phyloP scores from a whole-genome alignment of 2,888 invertebrate species.

The Glaucopsyche alexis region DNA sequence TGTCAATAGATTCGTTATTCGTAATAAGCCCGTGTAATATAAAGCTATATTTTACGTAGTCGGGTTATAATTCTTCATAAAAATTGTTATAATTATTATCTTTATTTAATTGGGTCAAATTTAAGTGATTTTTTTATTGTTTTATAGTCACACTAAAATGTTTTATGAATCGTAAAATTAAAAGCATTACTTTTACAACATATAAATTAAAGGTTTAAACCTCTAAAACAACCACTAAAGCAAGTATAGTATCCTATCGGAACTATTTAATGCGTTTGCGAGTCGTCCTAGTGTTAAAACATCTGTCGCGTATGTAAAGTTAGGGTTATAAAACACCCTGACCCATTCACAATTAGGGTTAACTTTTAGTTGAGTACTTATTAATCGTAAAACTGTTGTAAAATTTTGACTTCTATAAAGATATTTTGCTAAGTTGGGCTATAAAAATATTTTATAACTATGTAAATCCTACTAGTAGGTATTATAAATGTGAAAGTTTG shows the following conservation, averaged over 20 bases:
- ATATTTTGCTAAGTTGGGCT: background rate
- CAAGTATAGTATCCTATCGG: slow-evolving; percentile 8
- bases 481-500: too few relatives aligned
- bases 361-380: slow-evolving; percentile 4
- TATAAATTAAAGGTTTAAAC: background rate
- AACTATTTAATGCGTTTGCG: background rate
- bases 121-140: too few relatives aligned
- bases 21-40: too few relatives aligned
- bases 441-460: slow-evolving; percentile 3
- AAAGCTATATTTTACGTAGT: too few relatives aligned
- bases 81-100: too few relatives aligned
- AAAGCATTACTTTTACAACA: background rate
- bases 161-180: too few relatives aligned
- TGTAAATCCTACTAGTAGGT: background rate
- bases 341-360: slow-evolving; percentile 41
- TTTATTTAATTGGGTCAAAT: too few relatives aligned
- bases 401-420: background rate
- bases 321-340: slow-evolving; percentile 65
- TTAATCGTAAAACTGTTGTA: background rate
- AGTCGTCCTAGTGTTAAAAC: slow-evolving; percentile 64
- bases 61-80: too few relatives aligned
- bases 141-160: too few relatives aligned
- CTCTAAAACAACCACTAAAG: slow-evolving; percentile 4
- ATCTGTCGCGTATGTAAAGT: slow-evolving; percentile 75
- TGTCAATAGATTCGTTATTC: too few relatives aligned